Percentiles rank a stretch among this genome's conserved stretches.
Evolutionary conservation across 2,113 vertebrate species (phyloP).

Genomic region (Anarhynchus alexandrinus): DNA sequence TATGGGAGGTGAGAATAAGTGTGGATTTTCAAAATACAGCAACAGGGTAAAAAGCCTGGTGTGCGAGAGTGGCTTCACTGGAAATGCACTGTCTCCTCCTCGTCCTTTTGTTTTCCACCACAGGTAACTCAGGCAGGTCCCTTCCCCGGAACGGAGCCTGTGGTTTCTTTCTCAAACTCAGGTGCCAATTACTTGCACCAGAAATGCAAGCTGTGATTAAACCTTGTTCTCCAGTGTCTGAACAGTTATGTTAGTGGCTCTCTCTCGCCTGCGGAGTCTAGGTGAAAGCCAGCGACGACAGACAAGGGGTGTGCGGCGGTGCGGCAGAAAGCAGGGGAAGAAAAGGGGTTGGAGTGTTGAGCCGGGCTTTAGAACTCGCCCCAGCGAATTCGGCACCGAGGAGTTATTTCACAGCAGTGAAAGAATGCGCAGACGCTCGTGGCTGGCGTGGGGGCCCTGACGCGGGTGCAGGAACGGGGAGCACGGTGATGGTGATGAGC

Average conservation of each 20-base stretch:
- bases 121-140: neutral
- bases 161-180: neutral
- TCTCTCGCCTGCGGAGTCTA: neutral
- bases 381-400: neutral
- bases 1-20: neutral
- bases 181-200: neutral
- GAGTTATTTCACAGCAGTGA: neutral
- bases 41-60: neutral
- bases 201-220: neutral
- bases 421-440: accelerated
- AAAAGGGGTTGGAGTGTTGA: neutral
- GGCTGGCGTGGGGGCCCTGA: neutral
- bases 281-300: neutral
- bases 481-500: neutral
- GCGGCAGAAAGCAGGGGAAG: neutral
- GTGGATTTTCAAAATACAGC: neutral
- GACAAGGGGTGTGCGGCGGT: neutral
- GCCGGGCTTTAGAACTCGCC: neutral
- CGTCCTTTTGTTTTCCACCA: neutral
- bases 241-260: neutral
- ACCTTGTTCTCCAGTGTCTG: neutral
- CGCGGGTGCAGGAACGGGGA: neutral
- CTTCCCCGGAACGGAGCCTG: accelerated
- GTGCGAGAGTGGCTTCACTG: neutral
- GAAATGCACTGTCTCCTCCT: neutral